Conservation (phyloP, 2,113 vertebrate species). For the Procavia capensis region DNA sequence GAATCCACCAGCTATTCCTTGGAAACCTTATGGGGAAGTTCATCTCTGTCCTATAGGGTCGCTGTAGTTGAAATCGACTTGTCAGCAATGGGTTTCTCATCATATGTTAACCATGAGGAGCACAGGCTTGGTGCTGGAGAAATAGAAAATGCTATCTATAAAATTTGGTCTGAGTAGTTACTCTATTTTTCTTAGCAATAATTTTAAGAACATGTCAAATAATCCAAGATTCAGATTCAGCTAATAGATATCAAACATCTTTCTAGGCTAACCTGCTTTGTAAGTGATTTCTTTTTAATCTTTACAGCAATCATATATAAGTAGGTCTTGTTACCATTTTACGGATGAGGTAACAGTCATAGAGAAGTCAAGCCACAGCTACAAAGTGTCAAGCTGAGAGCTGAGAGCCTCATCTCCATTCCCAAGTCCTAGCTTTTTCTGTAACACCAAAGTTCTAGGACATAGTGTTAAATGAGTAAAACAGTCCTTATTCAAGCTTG, state of each 20-base stretch:
- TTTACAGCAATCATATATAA: neutral
- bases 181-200: slow-evolving; percentile 39
- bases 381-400: neutral
- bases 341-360: neutral
- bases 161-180: neutral
- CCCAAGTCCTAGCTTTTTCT: neutral
- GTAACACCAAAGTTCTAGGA: neutral
- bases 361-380: neutral
- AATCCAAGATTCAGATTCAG: neutral
- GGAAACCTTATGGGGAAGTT: no score
- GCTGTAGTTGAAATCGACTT: no score
- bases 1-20: no score
- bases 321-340: neutral
- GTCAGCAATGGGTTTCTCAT: neutral
- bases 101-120: neutral
- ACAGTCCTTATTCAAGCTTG: neutral
- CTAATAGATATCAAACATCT: neutral
- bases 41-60: no score
- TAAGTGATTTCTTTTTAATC: neutral
- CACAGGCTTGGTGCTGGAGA: neutral
- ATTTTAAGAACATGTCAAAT: neutral
- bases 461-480: slow-evolving; percentile 3
- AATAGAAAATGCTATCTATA: neutral
- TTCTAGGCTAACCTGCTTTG: neutral
- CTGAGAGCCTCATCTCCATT: neutral